Conservation (phyloP, 2,888 invertebrate species). For the Nebria salina region DNA sequence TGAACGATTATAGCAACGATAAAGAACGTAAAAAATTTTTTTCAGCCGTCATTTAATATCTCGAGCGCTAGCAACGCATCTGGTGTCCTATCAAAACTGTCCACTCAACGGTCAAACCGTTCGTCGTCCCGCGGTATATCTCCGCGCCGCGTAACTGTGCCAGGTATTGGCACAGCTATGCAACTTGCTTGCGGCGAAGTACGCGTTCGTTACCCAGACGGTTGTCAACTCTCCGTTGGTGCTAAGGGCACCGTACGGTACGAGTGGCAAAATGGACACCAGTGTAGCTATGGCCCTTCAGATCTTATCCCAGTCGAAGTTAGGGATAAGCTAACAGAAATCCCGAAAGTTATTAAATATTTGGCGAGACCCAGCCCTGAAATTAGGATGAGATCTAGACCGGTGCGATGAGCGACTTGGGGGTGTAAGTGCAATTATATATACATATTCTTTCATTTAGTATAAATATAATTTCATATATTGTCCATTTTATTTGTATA, state of each 20-base stretch:
- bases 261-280: conserved; percentile 58
- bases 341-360: conserved; percentile 63
- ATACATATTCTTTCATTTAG: conserved; percentile 3
- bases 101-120: conserved; percentile 48
- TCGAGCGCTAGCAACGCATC: conserved; percentile 52
- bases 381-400: conserved; percentile 19
- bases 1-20: neutral
- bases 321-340: conserved; percentile 63
- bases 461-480: conserved; percentile 37
- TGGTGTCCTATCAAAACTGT: conserved; percentile 51
- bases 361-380: conserved; percentile 50
- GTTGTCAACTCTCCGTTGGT: conserved; percentile 59
- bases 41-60: conserved; percentile 59
- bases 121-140: conserved; percentile 51
- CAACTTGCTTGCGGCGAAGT: conserved; percentile 59
- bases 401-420: conserved; percentile 30
- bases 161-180: conserved; percentile 59
- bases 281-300: conserved; percentile 56
- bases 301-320: conserved; percentile 59
- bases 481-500: neutral
- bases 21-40: conserved; percentile 35
- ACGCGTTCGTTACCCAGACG: conserved; percentile 58
- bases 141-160: conserved; percentile 55
- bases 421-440: conserved; percentile 33
- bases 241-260: conserved; percentile 58